Base-by-base conservation (phyloP, 2,113 vertebrate genomes). In the Percina caprodes region DNA sequence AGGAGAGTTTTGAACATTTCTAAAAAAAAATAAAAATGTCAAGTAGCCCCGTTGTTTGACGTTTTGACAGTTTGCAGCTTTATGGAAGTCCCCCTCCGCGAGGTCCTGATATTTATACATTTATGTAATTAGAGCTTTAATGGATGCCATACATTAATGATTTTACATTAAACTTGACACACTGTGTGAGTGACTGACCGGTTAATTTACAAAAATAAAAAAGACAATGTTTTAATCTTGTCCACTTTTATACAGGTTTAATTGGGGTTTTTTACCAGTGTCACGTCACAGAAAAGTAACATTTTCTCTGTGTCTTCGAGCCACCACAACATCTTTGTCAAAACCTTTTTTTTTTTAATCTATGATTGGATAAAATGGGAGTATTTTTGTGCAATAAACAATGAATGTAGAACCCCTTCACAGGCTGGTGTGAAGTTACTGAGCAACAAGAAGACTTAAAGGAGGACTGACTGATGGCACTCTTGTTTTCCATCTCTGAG, bases 371-470 rank as follows among this genome's bases (percentile, higher is more conserved):
- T 75, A 35, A 74, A 59, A 49, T 30, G 0, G 33, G 69, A 48
- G 33, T 72, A 77, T 83, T 82, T 67, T 77, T 90, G 84, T 92
- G 71, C 77, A 92, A 93, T 92, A 92, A 94, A 93, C 21, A 59
- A 77, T 84, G 72, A 90, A 86, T 85, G 86, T 92, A 92, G 86
- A 92, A 69, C 52, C 77, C 68, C 49, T 51, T 42, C 12, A 26
- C 51, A 70, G 24, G 33, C 68, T 76, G 71, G 18, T 82, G 81
- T 85, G 46, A 46, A 35, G 49, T 88, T 51, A 74, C 15, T 92
- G 26, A 77, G 24, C 11, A 21, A 16, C 18, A 21, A 23, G 3
- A 14, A 21, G 15, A 19, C 61, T 7, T 5, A 5, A 23, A 13
- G 19, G 24, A 52, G 30, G 10, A 10, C 30, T 48, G 6, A 21